Evolutionary conservation across 2,888 invertebrate species (phyloP).

Genomic region (Pediacus dermestoides): DNA sequence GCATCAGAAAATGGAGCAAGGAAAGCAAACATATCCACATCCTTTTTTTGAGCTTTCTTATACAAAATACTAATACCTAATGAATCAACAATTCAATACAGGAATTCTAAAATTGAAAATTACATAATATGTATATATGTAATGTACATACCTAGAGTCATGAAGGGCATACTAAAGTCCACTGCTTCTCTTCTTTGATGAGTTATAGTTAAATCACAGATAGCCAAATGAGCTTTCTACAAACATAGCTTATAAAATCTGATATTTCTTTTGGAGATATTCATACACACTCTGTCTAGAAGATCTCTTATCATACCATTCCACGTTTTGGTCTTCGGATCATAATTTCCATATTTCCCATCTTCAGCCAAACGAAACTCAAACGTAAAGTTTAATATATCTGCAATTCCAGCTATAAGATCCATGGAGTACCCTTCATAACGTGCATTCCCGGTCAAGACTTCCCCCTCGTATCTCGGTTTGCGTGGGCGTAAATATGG

Average conservation of each 20-base stretch:
- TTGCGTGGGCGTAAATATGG: slow-evolving; percentile 65
- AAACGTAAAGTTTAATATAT: slow-evolving; percentile 31
- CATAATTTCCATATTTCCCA: slow-evolving; percentile 64
- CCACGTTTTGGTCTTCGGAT: slow-evolving; percentile 69
- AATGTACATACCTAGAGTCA: slow-evolving; percentile 88
- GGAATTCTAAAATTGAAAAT: no score
- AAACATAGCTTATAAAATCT: slow-evolving; percentile 40
- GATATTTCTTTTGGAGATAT: background rate
- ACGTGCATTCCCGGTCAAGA: slow-evolving; percentile 66
- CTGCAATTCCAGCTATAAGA: slow-evolving; percentile 57
- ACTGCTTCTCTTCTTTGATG: slow-evolving; percentile 81
- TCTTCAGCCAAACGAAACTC: slow-evolving; percentile 66
- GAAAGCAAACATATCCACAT: slow-evolving; percentile 85
- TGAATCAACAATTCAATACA: no score
- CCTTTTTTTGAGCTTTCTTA: slow-evolving; percentile 71
- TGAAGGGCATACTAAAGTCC: slow-evolving; percentile 97
- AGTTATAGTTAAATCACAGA: slow-evolving; percentile 94
- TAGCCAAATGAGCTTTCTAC: slow-evolving; percentile 90
- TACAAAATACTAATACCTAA: slow-evolving; percentile 85
- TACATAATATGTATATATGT: no score
- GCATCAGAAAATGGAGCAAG: slow-evolving; percentile 79
- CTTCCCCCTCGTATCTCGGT: slow-evolving; percentile 56
- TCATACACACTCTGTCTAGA: slow-evolving; percentile 61
- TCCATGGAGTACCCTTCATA: slow-evolving; percentile 91
- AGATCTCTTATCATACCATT: slow-evolving; percentile 73